These are phyloP conservation scores for Chelidonichthys spinosus DNA, from an alignment of 2,797 vertebrate species.

Conservation along the genomic window DNA sequence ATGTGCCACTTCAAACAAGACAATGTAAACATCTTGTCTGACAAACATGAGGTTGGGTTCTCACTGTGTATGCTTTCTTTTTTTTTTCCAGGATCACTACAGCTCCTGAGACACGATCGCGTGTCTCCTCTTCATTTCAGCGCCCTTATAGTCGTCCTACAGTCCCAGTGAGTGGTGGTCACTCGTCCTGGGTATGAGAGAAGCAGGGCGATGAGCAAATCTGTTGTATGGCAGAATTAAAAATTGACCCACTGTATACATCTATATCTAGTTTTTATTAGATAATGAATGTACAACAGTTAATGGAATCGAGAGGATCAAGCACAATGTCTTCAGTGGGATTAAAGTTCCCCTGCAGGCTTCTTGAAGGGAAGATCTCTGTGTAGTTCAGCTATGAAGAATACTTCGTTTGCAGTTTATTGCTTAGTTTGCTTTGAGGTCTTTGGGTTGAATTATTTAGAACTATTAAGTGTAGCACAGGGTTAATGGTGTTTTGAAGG, in stretches of 20 bases:
- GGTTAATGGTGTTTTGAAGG: conserved; percentile 41
- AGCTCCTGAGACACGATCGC: conserved; percentile 69
- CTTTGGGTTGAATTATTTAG: conserved; percentile 40
- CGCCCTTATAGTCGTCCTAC: not conserved
- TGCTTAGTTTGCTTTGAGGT: conserved; percentile 48
- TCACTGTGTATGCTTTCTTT: not conserved
- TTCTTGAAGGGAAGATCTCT: conserved; percentile 41
- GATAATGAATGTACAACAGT: conserved; percentile 24
- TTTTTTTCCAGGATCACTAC: conserved; percentile 82
- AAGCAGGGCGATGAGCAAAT: conserved; percentile 19
- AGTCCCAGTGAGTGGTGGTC: conserved; percentile 19
- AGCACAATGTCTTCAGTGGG: conserved; percentile 47
- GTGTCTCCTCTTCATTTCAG: not conserved
- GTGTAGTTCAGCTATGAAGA: conserved; percentile 48
- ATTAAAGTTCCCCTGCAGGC: conserved; percentile 22
- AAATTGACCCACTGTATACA: conserved; percentile 27
- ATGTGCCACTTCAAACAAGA: accelerated
- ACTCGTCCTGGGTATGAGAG: conserved; percentile 2
- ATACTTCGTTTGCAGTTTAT: conserved; percentile 40
- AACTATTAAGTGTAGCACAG: conserved; percentile 52
- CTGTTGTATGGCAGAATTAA: conserved; percentile 10
- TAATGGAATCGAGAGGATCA: conserved; percentile 22
- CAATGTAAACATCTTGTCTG: not conserved
- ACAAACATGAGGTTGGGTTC: not conserved
- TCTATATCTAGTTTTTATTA: conserved; percentile 50